These are phyloP conservation scores for Apis laboriosa DNA, from an alignment of 1,140 invertebrate genomes.

Conservation along the genomic window DNA sequence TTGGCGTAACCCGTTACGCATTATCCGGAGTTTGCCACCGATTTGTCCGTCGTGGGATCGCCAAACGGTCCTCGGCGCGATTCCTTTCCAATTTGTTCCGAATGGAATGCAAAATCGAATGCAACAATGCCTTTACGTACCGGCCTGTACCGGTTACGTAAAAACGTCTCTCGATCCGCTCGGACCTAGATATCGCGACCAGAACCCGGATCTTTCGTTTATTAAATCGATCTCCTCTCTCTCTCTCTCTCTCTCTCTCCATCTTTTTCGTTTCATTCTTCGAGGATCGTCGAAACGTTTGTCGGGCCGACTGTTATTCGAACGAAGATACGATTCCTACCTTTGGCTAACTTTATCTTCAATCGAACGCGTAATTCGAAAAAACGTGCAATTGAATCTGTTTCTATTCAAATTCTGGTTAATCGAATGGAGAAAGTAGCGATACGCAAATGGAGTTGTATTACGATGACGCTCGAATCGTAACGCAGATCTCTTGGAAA, in stretches of 20 bases:
- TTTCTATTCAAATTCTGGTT: no score
- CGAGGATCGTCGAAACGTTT: no score
- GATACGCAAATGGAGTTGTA: no score
- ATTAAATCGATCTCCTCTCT: not conserved
- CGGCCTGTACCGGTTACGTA: constrained; percentile 17
- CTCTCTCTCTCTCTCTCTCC: no score
- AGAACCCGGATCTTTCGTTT: constrained; percentile 5
- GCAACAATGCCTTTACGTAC: constrained; percentile 25
- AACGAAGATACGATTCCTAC: no score
- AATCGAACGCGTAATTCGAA: not conserved
- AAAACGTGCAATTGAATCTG: not conserved
- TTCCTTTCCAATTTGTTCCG: constrained; percentile 34
- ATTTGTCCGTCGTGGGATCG: constrained; percentile 34
- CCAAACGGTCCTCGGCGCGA: constrained; percentile 19
- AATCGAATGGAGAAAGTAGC: no score
- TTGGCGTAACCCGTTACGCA: constrained; percentile 65
- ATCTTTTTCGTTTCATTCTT: not conserved
- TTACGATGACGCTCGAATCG: no score
- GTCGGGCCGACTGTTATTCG: no score
- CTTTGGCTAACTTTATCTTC: no score
- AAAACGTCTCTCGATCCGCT: not conserved
- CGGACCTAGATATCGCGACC: not conserved
- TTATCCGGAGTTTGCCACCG: constrained; percentile 52
- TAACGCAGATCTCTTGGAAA: not conserved
- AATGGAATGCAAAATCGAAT: constrained; percentile 27